phyloP scores from a whole-genome alignment of 1,140 invertebrate genomes.

The Drosophila pandora region DNA sequence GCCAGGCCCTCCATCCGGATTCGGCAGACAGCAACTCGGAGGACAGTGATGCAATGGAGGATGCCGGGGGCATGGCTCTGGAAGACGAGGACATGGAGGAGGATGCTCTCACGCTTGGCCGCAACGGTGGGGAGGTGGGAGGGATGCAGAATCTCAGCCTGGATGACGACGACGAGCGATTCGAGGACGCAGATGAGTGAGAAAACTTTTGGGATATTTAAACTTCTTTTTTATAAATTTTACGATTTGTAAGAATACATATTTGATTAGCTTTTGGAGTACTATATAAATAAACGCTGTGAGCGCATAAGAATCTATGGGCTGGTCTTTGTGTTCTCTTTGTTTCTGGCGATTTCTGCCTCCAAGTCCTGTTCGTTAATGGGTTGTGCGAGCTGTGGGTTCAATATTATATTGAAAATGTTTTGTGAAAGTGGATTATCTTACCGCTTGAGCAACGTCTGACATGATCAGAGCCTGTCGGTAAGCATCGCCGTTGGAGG shows the following conservation, averaged over 20 bases:
- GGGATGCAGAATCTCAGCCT: constrained; percentile 74
- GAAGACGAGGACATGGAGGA: constrained; percentile 69
- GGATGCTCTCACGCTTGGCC: constrained; percentile 58
- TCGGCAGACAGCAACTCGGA: constrained; percentile 79
- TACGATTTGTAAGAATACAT: constrained; percentile 56
- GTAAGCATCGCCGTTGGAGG: constrained; percentile 88
- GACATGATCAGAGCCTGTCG: constrained; percentile 88
- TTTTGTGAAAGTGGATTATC: background rate
- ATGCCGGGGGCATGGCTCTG: constrained; percentile 56
- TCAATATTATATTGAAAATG: background rate
- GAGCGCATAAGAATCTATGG: constrained; percentile 53
- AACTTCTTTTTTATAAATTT: constrained; percentile 63
- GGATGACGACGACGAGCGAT: constrained; percentile 75
- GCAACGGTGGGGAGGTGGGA: constrained; percentile 55
- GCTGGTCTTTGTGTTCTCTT: constrained; percentile 42
- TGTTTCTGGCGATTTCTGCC: constrained; percentile 43
- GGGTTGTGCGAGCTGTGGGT: constrained; percentile 36
- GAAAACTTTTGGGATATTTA: constrained; percentile 40
- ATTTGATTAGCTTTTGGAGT: constrained; percentile 74
- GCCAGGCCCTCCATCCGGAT: constrained; percentile 78
- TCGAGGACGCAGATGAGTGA: constrained; percentile 80
- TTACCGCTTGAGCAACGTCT: constrained; percentile 88
- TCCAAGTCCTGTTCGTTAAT: constrained; percentile 46
- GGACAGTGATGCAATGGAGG: constrained; percentile 72
- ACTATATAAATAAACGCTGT: constrained; percentile 70